Percentiles rank a stretch among this genome's conserved stretches.
Conservation (phyloP, 2,113 vertebrate species). For the Oreotragus oreotragus region DNA sequence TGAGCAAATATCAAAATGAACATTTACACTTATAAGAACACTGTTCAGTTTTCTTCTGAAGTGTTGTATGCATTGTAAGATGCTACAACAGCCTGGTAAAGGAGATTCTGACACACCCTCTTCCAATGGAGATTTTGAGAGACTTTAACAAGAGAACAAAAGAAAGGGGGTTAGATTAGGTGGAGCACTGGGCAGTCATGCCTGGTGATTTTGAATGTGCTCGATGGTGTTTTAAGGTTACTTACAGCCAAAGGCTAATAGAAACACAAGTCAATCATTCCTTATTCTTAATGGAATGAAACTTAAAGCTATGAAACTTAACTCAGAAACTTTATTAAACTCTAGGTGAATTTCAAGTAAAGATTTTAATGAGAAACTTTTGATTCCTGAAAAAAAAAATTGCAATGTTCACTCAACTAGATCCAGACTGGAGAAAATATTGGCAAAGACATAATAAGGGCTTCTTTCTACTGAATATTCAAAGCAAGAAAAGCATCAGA, state of each 20-base stretch:
- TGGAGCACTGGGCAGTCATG: background rate
- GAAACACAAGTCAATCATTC: background rate
- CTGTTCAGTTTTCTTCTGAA: background rate
- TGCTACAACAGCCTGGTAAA: background rate
- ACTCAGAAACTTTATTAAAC: background rate
- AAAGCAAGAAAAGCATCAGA: background rate
- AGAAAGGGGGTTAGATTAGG: background rate
- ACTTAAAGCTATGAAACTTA: background rate
- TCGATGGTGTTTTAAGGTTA: background rate
- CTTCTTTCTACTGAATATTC: background rate
- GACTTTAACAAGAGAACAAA: slow-evolving; percentile 6
- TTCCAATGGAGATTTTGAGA: background rate
- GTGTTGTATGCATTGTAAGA: background rate
- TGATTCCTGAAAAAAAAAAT: background rate
- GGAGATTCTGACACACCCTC: background rate
- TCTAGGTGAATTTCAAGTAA: slow-evolving; percentile 6
- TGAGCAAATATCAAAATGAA: background rate
- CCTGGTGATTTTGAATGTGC: background rate
- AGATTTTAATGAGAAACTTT: slow-evolving; percentile 38
- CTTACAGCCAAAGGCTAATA: background rate
- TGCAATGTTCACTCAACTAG: background rate
- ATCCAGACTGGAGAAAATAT: slow-evolving; percentile 38
- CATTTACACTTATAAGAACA: background rate
- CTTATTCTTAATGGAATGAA: slow-evolving; percentile 8
- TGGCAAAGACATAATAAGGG: background rate